Base-by-base conservation (phyloP, 2,797 vertebrate species). In the Luscinia megarhynchos region DNA sequence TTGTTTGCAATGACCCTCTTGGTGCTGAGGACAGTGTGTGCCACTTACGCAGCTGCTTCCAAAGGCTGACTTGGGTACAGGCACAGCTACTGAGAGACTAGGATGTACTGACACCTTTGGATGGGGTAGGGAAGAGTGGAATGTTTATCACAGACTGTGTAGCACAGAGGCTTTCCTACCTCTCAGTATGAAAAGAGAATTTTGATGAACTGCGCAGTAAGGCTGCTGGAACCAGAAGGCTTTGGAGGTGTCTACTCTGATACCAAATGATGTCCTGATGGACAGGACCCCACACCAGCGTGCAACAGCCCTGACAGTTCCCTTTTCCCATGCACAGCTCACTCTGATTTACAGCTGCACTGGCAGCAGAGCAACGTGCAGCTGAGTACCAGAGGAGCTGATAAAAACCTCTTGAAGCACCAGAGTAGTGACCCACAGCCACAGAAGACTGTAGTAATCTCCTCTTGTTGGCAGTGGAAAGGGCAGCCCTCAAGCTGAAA, bases 11-110 rank as follows among this genome's bases (percentile, higher is more conserved):
- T 22, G 24, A 51, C 26, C 15, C 29, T 70, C 29, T 34, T 17
- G 27, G 70, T 66, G 72, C 63, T 34, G 62, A 59, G 36, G 36
- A 50, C 43, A 26, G 62, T 0, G 0, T 24, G 41, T 0, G 0
- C 23, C 3, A 23, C 57, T 67, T 23, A 45, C 3, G 1, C 19
- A 27, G 45, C 20, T 3, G 1, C 34, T 70, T 74, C 46, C 77
- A 5, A 40, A 59, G 34, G 41, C 24, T 43, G 69, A 30, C 43
- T 11, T 17, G 43, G 15, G n/a, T 29, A 45, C 4, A 2, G 4
- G 34, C 38, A 26, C 0, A 9, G 26, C 11, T 8, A 15, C 30
- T 32, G 38, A 18, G 59, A 40, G 40, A 32, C 58, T 59, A 45
- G 15, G 22, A 48, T 19, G 22, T 8, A 19, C 40, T 61, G 24